Base-by-base conservation (phyloP, 2,797 vertebrate genomes). In the Remorina albescens region DNA sequence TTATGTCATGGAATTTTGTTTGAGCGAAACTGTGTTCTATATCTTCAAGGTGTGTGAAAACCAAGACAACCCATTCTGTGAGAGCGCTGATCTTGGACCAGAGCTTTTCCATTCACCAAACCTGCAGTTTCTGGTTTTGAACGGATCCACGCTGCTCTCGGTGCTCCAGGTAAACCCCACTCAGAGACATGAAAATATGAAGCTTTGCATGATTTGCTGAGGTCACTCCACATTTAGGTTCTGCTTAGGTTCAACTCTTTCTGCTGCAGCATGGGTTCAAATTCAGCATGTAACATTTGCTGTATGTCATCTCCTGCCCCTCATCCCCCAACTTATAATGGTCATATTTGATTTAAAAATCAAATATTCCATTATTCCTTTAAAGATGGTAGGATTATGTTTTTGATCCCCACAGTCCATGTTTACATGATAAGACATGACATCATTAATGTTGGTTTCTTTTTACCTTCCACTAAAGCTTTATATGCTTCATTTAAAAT, bases 51-150 rank as follows among this genome's bases (percentile, higher is more conserved):
- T 99, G 75, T 98, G 97, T 91, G 98, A 99, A 91, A 98, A 97
- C 92, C 98, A 99, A 0, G 98, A 99, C 92, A 99, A 99, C 86
- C 96, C 97, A 0, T 98, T 96, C 90, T 96, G 95, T 80, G 96
- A 98, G 88, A 97, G 95, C 55, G 89, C 94, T 28, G 98, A 99
- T 85, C 97, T 99, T 46, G 97, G 96, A 77, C 96, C 97, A 44
- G 97, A 99, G 78, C 97, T 99, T 75, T 99, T 99, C 93, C 96
- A 97, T 73, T 97, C 96, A 25, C 98, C 98, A 71, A 99, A 99
- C 90, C 96, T 99, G 49, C 98, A 99, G 67, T 99, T 99, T 85
- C 97, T 99, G 76, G 96, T 96, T 32, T 93, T 99, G 71, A 99
- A 99, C 71, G 96, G 96, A 77, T 96, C 96, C 81, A 98, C 98